Evolutionary conservation across 2,888 invertebrate species (phyloP).

Genomic region (Epinotia ramella): DNA sequence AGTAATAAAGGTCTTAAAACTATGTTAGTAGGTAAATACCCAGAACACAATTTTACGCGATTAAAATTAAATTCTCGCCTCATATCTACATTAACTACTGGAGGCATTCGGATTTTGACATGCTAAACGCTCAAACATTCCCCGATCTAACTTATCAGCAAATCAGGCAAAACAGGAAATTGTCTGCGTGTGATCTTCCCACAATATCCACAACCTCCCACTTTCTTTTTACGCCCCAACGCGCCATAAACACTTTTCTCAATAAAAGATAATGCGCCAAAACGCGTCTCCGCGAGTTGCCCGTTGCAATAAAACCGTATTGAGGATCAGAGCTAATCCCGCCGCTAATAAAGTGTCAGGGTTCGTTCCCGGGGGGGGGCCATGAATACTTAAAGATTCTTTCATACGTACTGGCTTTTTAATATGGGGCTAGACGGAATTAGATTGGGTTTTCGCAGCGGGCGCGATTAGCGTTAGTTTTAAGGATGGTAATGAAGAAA

Average conservation of each 20-base stretch:
- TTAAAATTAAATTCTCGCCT: too few species aligned
- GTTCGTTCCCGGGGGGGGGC: slow-evolving; percentile 28
- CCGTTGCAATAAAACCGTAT: slow-evolving; percentile 42
- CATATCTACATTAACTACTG: too few species aligned
- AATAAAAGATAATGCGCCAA: slow-evolving; percentile 48
- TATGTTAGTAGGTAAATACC: too few species aligned
- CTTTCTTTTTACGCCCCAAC: slow-evolving; percentile 37
- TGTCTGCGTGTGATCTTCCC: too few species aligned
- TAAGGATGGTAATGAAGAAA: slow-evolving; percentile 7
- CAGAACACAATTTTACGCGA: too few species aligned
- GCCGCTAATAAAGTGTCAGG: slow-evolving; percentile 39
- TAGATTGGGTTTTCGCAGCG: slow-evolving; percentile 21
- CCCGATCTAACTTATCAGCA: too few species aligned
- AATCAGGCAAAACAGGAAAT: too few species aligned
- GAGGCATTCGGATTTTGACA: too few species aligned
- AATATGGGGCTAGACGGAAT: slow-evolving; percentile 27
- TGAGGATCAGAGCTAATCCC: slow-evolving; percentile 41
- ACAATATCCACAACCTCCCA: background rate
- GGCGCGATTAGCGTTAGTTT: slow-evolving; percentile 13
- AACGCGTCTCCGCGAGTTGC: slow-evolving; percentile 33
- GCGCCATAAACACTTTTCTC: slow-evolving; percentile 46
- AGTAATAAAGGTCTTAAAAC: too few species aligned
- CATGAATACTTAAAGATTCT: slow-evolving; percentile 42
- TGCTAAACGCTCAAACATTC: too few species aligned
- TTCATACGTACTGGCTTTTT: slow-evolving; percentile 32